Base-by-base conservation (phyloP, 2,888 invertebrate genomes). In the Trissolcus brochymenae region DNA sequence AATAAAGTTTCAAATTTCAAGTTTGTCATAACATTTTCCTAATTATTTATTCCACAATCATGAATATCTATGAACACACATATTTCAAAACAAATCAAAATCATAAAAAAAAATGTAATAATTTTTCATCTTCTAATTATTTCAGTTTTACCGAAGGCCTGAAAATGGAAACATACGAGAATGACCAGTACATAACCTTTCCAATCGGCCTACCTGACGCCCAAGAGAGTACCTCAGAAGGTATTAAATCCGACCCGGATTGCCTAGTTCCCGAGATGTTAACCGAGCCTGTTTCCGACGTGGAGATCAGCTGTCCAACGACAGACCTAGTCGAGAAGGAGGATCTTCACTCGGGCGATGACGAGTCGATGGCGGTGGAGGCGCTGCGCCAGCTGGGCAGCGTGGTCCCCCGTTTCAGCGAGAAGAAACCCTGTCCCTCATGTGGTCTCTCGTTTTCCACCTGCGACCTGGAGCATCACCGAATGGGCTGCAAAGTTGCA, bases 341-440 rank as follows among this genome's bases (percentile, higher is more conserved):
- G 62, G 83, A 85, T 25, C 85, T 85, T 7, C 85, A 84, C 50
- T 87, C 88, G 0, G 88, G 87, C 0, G 88, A 89, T 16, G 88
- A 88, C 43, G 89, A 89, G 41, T 87, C 88, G 0, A 89, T 90
- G 90, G 90, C 90, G 40, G 90, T 90, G 4, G 90, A 90, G 82
- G 90, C 90, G 0, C 80, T 90, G 6, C 83, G 90, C 13, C 90
- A 90, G 66, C 82, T 90, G 1, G 90, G 90, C 11, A 90, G 89
- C 43, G 89, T 89, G 86, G 89, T 86, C 76, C 87, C 88, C 3
- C 84, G 80, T 29, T 86, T 84, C 21, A 86, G 88, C 50, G 84
- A 87, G 19, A 88, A 87, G 78, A 88, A 88, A 77, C 66, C 64
- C 35, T 82, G 88, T 70, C 73, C 84, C 1, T 84, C 82, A 56